phyloP scores from a whole-genome alignment of 2,888 invertebrate species.

The Acanthacorydalis orientalis region DNA sequence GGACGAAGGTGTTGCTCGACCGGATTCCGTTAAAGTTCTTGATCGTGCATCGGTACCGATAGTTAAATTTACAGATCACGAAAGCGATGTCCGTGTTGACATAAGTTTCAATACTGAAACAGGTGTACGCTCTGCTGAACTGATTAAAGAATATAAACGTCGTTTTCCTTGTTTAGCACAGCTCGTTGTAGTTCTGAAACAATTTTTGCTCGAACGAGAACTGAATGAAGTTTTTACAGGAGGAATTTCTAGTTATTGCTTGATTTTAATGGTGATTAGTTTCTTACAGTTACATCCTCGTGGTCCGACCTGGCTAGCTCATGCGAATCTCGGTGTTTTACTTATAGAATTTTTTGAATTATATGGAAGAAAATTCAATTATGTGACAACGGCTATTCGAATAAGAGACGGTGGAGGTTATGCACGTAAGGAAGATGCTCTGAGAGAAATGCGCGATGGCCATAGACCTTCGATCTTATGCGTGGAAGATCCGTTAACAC shows the following conservation, averaged over 20 bases:
- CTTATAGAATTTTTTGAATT: slow-evolving; percentile 95
- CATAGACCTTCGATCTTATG: slow-evolving; percentile 87
- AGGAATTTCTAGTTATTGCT: slow-evolving; percentile 96
- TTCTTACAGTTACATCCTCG: slow-evolving; percentile 88
- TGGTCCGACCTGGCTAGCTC: slow-evolving; percentile 46
- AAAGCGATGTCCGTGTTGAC: slow-evolving; percentile 83
- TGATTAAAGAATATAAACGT: slow-evolving; percentile 80
- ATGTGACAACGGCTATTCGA: slow-evolving; percentile 83
- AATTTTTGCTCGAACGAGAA: slow-evolving; percentile 93
- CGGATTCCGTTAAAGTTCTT: slow-evolving; percentile 81
- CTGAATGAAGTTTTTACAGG: slow-evolving; percentile 99
- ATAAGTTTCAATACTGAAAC: slow-evolving; percentile 99
- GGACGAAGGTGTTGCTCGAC: slow-evolving; percentile 77
- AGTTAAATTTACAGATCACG: slow-evolving; percentile 85
- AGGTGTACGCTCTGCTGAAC: slow-evolving; percentile 90
- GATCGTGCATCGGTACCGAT: slow-evolving; percentile 98
- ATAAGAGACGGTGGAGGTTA: slow-evolving; percentile 88
- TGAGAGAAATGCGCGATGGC: slow-evolving; percentile 77
- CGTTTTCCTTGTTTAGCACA: slow-evolving; percentile 83
- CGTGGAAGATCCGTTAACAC: slow-evolving; percentile 93
- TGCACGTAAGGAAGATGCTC: slow-evolving; percentile 80
- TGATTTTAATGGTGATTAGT: slow-evolving; percentile 96
- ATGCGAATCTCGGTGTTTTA: slow-evolving; percentile 78
- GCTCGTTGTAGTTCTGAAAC: slow-evolving; percentile 92
- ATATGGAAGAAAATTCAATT: slow-evolving; percentile 93